phyloP scores from a whole-genome alignment of 2,888 invertebrate species.

The Lycocerus yunnanus region DNA sequence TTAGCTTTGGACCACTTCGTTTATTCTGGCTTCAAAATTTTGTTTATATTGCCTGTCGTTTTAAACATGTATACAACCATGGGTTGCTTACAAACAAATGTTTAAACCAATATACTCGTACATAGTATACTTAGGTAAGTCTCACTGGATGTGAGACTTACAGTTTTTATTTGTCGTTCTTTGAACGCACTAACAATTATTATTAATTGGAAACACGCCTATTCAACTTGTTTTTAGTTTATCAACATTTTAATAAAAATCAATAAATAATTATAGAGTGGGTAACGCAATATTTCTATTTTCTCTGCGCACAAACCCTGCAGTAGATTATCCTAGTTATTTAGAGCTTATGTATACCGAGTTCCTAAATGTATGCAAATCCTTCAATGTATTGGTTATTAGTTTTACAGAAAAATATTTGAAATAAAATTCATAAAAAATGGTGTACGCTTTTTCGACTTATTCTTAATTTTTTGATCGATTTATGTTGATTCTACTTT shows the following conservation, averaged over 20 bases:
- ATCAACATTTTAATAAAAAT: neutral
- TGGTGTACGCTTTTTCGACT: too few species aligned
- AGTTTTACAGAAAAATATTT: too few species aligned
- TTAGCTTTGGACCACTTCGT: neutral
- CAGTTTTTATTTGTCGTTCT: too few species aligned
- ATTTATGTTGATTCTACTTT: too few species aligned
- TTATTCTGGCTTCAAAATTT: neutral
- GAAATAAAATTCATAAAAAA: too few species aligned
- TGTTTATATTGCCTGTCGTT: neutral
- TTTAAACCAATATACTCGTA: neutral
- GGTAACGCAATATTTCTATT: neutral
- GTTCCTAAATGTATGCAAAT: too few species aligned
- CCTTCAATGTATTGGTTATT: too few species aligned
- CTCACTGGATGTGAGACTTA: too few species aligned
- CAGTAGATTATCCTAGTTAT: neutral
- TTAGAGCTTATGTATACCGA: neutral
- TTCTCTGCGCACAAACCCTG: neutral
- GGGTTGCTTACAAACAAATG: neutral
- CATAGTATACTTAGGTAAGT: too few species aligned
- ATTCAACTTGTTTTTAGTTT: neutral
- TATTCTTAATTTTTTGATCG: too few species aligned
- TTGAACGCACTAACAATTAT: neutral
- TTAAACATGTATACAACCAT: neutral
- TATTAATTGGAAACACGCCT: neutral
- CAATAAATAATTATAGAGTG: neutral